Evolutionary conservation across 2,113 vertebrate genomes (phyloP), one percentile per base, ranked within the genome.

Genomic region (Strix uralensis): DNA sequence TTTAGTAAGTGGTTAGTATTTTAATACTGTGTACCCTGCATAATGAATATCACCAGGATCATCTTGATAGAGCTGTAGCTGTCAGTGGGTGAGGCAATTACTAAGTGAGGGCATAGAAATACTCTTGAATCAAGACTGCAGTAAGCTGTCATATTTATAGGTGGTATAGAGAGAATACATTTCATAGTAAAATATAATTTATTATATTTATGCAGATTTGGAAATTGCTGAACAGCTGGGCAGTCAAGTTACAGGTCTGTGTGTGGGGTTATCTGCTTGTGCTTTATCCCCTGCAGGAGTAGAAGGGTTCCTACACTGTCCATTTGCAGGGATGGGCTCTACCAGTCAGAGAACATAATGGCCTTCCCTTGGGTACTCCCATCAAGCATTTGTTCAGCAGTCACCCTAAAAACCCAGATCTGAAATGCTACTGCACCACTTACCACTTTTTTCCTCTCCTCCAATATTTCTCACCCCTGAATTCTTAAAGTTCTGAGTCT

Each of bases 41-140:
- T 74, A 52, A 88, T 15, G 27, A 85, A 12, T 85, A 75, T 59
- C 38, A 79, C 20, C 29, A 40, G 40, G 52, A 59, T 54, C 1
- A 3, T 88, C 82, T 87, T 96, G 94, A 89, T 65, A 94, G 92
- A 94, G 52, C 89, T 94, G 69, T 92, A 86, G 88, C 92, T 93
- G 70, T 86, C 65, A 90, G 73, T 83, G 66, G 40, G 70, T 78
- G 79, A 96, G 70, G 88, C 40, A 93, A 83, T 83, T 95, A 83
- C 47, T 73, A 94, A 98, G 87, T 85, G 57, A 94, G 69, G 61
- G 86, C 79, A 86, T 34, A 70, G 61, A 73, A 96, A 84, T 88
- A 74, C 38, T 61, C 93, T 96, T 92, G 90, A 96, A 97, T 96
- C 66, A 96, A 96, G 96, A 96, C 74, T 93, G 80, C 83, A 91